phyloP scores from a whole-genome alignment of 2,888 invertebrate genomes.

The Halictus quadricinctus region DNA sequence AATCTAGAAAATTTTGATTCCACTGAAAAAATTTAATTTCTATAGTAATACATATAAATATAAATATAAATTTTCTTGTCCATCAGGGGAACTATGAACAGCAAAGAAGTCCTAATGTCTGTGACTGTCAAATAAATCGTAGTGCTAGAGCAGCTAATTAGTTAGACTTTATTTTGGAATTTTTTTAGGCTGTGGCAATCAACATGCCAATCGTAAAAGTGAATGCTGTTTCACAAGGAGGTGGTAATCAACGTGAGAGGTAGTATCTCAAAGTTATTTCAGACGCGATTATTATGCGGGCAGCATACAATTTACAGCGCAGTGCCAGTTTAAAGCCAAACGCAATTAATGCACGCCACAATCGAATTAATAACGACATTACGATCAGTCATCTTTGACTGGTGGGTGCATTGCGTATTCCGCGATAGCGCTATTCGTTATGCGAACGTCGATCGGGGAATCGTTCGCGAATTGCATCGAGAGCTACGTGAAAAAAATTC shows the following conservation, averaged over 20 bases:
- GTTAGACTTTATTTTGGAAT: background rate
- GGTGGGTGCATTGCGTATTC: slow-evolving; percentile 37
- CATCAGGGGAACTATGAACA: no score
- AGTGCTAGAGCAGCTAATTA: no score
- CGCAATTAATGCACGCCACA: slow-evolving; percentile 18
- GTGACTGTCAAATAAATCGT: no score
- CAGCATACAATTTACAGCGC: slow-evolving; percentile 29
- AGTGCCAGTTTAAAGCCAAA: slow-evolving; percentile 17
- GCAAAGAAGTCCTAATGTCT: no score
- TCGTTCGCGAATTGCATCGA: slow-evolving; percentile 1
- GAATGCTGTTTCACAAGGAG: background rate
- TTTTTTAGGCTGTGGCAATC: background rate
- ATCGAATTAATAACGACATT: slow-evolving; percentile 51
- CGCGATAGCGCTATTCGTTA: slow-evolving; percentile 25
- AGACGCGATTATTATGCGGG: slow-evolving; percentile 7
- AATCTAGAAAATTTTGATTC: no score
- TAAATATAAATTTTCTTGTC: no score
- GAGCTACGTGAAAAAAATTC: slow-evolving; percentile 1
- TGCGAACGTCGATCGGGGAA: slow-evolving; percentile 13
- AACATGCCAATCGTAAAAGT: background rate
- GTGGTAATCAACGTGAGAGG: background rate
- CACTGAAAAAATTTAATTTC: no score
- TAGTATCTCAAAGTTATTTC: background rate
- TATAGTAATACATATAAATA: no score
- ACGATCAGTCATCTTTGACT: slow-evolving; percentile 28